Base-by-base conservation (phyloP, 2,797 vertebrate species). In the Ceryle rudis region DNA sequence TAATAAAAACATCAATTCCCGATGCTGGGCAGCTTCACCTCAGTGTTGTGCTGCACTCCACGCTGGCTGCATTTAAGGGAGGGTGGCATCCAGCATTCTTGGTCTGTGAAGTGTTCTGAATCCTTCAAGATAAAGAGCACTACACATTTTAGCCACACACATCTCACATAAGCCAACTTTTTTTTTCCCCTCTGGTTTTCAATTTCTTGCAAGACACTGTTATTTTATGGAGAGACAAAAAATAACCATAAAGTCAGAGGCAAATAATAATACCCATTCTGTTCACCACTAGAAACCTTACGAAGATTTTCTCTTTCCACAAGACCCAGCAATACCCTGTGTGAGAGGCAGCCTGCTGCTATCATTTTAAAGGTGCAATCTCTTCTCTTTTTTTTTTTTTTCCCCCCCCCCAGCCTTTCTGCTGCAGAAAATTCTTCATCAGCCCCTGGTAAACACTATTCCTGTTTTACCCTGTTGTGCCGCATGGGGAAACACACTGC, bases 181-280 rank as follows among this genome's bases (percentile, higher is more conserved):
- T 75, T 35, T 31, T 18, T 18, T 29, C 31, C 54, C 14, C 64
- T 60, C 37, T 57, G 69, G 71, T 75, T 96, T 80, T 85, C 91
- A 66, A 21, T 89, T 78, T 86, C 86, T 86, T 90, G 46, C 49
- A 85, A 93, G 93, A 83, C 71, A 87, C 90, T 82, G 78, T 87
- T 86, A 93, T 94, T 97, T 96, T 92, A 86, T 70, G 79, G 75
- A 85, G 90, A 92, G 88, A 11, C 5, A 21, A 93, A 94, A 96
- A 95, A 90, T 74, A 95, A 54, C 44, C n/a, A 0, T 67, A 71
- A 78, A 78, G 88, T 71, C 73, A 81, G 79, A 93, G 49, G 71
- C 74, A 92, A 93, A 82, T 95, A 94, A 90, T 94, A 92, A 96
- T 72, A 95, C 60, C 64, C 42, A 90, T 86, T 95, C 92, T 69